Conservation (phyloP, 2,797 vertebrate genomes). For the Bradypodion pumilum region DNA sequence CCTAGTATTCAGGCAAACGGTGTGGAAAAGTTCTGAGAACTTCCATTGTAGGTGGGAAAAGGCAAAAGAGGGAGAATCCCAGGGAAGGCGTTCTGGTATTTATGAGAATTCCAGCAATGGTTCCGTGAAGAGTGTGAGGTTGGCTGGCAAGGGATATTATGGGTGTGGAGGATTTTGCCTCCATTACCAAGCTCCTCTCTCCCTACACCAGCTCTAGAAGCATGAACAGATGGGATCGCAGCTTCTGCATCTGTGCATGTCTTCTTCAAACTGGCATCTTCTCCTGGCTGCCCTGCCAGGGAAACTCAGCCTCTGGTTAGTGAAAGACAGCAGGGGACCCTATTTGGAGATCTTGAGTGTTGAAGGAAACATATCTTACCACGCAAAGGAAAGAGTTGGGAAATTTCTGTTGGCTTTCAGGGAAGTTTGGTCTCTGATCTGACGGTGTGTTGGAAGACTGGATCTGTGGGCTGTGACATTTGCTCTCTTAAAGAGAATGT, state of each 20-base stretch:
- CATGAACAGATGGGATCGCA: background rate
- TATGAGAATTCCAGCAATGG: too few species aligned
- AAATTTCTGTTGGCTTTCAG: too few species aligned
- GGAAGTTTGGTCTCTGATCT: background rate
- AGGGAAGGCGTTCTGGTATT: too few species aligned
- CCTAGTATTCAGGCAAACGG: conserved; percentile 62
- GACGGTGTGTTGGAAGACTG: background rate
- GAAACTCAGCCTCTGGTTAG: background rate
- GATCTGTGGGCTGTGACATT: background rate
- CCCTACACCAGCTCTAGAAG: background rate
- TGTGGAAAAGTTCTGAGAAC: conserved; percentile 43
- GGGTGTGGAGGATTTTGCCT: background rate
- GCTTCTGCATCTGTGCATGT: background rate
- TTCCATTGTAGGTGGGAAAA: background rate
- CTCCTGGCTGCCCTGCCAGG: background rate
- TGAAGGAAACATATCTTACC: background rate
- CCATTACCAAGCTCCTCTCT: background rate
- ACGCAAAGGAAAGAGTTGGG: background rate
- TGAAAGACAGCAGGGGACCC: too few species aligned
- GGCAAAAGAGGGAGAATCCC: background rate
- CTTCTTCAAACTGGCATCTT: background rate
- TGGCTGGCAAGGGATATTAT: background rate
- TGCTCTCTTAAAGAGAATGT: background rate
- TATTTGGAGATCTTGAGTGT: background rate
- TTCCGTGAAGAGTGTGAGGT: too few species aligned